Evolutionary conservation across 2,113 vertebrate species (phyloP).

Genomic region (Chaetops frenatus): DNA sequence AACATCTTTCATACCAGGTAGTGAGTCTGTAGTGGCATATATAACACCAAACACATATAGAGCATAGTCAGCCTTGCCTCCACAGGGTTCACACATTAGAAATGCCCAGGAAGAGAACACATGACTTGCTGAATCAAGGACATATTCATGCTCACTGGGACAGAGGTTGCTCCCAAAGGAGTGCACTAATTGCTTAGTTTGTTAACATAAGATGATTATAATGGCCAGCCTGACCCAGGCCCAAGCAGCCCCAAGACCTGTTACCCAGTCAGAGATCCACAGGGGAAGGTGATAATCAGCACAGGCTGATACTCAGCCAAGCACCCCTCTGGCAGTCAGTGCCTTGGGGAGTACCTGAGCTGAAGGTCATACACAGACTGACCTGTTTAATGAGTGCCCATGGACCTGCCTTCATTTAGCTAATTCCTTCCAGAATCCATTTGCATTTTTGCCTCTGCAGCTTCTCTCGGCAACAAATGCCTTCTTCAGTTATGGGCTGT

Average conservation of each 20-base stretch:
- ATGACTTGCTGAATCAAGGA: not conserved
- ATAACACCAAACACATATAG: fast-evolving
- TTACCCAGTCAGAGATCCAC: not conserved
- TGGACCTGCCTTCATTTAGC: not conserved
- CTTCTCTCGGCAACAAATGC: not conserved
- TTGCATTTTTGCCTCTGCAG: not conserved
- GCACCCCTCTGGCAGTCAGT: not conserved
- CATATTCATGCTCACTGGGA: not conserved
- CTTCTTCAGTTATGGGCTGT: not conserved
- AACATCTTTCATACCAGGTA: not conserved
- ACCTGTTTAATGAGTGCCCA: not conserved
- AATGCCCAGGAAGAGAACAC: not conserved
- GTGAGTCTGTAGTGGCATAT: not conserved
- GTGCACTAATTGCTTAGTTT: not conserved
- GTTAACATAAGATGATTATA: not conserved
- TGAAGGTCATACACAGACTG: not conserved
- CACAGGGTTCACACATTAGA: not conserved
- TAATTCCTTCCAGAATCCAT: not conserved
- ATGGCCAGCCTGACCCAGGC: not conserved
- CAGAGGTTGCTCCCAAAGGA: not conserved
- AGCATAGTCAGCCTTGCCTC: fast-evolving
- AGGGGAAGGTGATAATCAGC: not conserved
- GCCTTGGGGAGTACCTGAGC: not conserved
- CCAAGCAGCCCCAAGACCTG: not conserved
- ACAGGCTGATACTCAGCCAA: not conserved